phyloP scores from a whole-genome alignment of 2,797 vertebrate genomes.

The Micrastur ruficollis region DNA sequence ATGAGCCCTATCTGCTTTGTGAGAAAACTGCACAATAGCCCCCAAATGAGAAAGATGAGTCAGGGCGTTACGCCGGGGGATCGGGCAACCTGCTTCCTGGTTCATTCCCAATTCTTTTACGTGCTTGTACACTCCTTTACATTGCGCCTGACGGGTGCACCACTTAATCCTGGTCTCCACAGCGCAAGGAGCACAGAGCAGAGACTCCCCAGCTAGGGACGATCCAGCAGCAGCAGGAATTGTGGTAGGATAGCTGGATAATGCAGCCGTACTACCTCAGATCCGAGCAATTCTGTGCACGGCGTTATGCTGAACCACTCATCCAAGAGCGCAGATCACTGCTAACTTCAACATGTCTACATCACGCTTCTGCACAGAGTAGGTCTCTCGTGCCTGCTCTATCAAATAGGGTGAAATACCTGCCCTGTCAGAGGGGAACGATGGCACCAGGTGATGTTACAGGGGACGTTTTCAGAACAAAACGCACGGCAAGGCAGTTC shows the following conservation, averaged over 20 bases:
- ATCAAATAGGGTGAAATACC: background rate
- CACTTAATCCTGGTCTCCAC: no score
- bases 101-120: background rate
- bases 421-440: background rate
- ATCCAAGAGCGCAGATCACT: rapidly evolving
- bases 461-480: background rate
- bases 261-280: rapidly evolving
- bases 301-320: rapidly evolving
- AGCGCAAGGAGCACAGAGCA: background rate
- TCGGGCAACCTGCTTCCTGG: background rate
- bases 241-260: rapidly evolving
- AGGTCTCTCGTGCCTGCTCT: background rate
- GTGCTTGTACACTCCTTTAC: background rate
- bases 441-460: background rate
- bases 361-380: no score
- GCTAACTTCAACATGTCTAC: rapidly evolving
- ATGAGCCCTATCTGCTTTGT: background rate
- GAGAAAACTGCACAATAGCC: background rate
- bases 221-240: rapidly evolving
- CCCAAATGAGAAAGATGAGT: background rate
- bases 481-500: background rate
- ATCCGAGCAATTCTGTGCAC: rapidly evolving
- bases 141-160: rapidly evolving
- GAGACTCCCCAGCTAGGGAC: rapidly evolving
- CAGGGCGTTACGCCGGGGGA: no score